A percentile compares a stretch with the other conserved stretches of the same genome.
Conservation (phyloP, 2,797 vertebrate species). For the Aplochiton taeniatus region DNA sequence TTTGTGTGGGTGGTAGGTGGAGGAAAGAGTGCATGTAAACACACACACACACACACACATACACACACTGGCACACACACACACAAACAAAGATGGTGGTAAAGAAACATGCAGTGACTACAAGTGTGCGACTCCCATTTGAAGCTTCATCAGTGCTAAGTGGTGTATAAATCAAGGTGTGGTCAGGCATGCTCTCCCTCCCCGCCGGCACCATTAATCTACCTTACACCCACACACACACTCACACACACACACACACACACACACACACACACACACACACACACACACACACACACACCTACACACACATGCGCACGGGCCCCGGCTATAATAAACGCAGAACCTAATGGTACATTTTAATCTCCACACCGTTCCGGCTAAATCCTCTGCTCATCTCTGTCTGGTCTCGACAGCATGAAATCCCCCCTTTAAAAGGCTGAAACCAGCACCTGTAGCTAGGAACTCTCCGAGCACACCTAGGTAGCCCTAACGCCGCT, state of each 20-base stretch:
- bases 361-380: neutral
- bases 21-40: too few relatives aligned
- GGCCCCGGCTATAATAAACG: neutral
- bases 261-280: too few relatives aligned
- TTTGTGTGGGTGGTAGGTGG: too few relatives aligned
- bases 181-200: conserved; percentile 79
- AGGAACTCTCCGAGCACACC: too few relatives aligned
- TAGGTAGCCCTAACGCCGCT: too few relatives aligned
- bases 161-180: conserved; percentile 95
- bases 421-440: too few relatives aligned
- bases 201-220: conserved; percentile 85
- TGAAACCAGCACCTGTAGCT: too few relatives aligned
- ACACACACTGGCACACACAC: conserved; percentile 5
- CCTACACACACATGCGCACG: too few relatives aligned
- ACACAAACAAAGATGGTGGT: conserved; percentile 72
- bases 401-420: neutral
- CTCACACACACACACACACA: conserved; percentile 10
- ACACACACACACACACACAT: too few relatives aligned
- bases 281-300: conserved; percentile 34
- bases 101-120: conserved; percentile 88
- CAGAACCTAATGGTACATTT: neutral
- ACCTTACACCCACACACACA: conserved; percentile 25
- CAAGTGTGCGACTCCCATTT: conserved; percentile 89
- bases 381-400: neutral
- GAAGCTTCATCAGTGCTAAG: conserved; percentile 97